Percentiles rank a stretch among this genome's conserved stretches.
Conservation (phyloP, 2,888 invertebrate genomes). For the Trimorus sp. region DNA sequence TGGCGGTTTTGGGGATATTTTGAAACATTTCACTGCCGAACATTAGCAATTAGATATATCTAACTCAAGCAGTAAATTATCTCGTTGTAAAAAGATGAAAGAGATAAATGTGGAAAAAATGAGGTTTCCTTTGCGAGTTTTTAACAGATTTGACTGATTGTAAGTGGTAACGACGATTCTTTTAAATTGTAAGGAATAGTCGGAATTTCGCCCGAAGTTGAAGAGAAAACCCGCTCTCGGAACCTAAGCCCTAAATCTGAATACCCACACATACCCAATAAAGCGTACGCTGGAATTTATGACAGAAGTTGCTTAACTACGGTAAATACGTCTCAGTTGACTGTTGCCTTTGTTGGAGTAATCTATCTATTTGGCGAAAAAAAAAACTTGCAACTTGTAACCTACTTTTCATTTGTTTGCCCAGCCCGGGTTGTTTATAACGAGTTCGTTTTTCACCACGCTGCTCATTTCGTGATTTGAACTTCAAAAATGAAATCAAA, state of each 20-base stretch:
- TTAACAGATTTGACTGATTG: no score
- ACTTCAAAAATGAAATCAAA: slow-evolving; percentile 41
- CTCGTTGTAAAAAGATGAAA: no score
- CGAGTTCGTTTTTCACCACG: not conserved
- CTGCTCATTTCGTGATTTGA: slow-evolving; percentile 12
- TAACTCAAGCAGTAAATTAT: no score
- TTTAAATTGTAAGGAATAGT: slow-evolving; percentile 15
- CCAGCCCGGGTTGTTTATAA: slow-evolving; percentile 10
- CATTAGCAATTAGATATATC: no score
- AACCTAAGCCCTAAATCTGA: slow-evolving; percentile 37
- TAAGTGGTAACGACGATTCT: not conserved
- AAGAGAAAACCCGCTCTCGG: slow-evolving; percentile 20
- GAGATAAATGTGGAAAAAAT: no score
- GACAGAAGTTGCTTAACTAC: slow-evolving; percentile 56
- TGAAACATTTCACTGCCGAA: no score
- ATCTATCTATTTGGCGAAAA: slow-evolving; percentile 40
- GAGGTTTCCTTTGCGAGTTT: no score
- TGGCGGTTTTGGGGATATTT: no score
- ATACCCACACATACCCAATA: slow-evolving; percentile 49
- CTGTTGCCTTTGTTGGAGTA: slow-evolving; percentile 47
- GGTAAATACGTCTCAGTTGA: slow-evolving; percentile 54
- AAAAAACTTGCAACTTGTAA: slow-evolving; percentile 34
- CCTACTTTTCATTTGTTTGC: slow-evolving; percentile 22
- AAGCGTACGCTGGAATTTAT: slow-evolving; percentile 53
- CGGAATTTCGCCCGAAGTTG: slow-evolving; percentile 30